A percentile compares a stretch with the other conserved stretches of the same genome.
These are phyloP conservation scores for Nasonia vitripennis DNA, from an alignment of 1,140 invertebrate genomes.

Conservation along the genomic window DNA sequence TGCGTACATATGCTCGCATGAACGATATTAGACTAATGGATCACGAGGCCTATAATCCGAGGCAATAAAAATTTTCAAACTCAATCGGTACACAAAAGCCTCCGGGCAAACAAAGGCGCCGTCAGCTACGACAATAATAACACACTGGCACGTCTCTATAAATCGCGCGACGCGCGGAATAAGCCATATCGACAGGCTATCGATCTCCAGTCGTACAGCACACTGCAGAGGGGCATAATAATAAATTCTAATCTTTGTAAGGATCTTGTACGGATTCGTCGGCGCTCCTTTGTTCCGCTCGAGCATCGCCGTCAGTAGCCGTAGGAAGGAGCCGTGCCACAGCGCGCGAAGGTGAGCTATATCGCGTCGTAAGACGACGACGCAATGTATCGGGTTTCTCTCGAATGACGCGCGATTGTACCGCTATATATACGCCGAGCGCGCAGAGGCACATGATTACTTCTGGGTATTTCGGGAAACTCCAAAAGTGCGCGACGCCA, in stretches of 20 bases:
- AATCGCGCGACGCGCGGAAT: neutral
- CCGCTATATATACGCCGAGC: neutral
- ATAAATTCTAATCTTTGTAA: constrained; percentile 49
- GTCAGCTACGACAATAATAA: neutral
- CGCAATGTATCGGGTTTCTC: neutral
- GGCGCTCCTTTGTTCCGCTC: neutral
- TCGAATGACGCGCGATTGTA: constrained; percentile 12
- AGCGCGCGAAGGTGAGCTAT: neutral
- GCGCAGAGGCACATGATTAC: constrained; percentile 53
- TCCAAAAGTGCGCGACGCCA: constrained; percentile 55
- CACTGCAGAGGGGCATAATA: constrained; percentile 19
- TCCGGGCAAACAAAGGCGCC: neutral
- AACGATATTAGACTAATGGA: neutral
- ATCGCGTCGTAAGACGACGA: neutral
- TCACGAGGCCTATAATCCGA: neutral
- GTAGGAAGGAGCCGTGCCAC: neutral
- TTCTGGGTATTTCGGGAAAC: constrained; percentile 61
- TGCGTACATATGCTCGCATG: neutral
- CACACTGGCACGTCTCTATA: neutral
- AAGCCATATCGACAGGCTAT: neutral
- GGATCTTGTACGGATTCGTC: constrained; percentile 43
- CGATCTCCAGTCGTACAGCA: constrained; percentile 4
- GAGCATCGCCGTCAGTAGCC: constrained; percentile 15
- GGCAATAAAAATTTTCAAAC: constrained; percentile 22
- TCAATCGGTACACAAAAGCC: neutral